Base-by-base conservation (phyloP, 2,888 invertebrate genomes). In the Flexamia atlantica region DNA sequence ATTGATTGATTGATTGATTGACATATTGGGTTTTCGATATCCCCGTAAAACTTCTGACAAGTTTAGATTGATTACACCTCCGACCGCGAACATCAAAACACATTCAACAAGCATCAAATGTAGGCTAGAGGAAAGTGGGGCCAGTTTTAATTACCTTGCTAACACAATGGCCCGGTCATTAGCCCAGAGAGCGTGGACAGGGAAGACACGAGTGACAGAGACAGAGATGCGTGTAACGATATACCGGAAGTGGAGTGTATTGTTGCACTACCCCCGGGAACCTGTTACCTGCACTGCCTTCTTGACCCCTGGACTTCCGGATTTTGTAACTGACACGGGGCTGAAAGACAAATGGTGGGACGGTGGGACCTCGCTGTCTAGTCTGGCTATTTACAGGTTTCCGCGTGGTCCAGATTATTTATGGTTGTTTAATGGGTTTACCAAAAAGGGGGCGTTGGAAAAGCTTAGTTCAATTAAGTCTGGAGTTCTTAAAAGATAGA, bases 131-230 rank as follows among this genome's bases (percentile, higher is more conserved):
- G 23, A 30, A 64, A 64, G 30, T 64, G 2, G 5, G 64, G 30
- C 64, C 30, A 64, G 64, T 64, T 64, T 53, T 64, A 64, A 64
- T 64, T 64, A 64, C 30, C 28, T 64, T 12, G 64, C 23, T 7
- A 64, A 64, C 64, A 64, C 64, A 64, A 64, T 64, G 30, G 64
- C 28, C 23, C 53, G 17, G 64, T 28, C 17, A 64, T 64, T 64
- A 64, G 64, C 64, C 64, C 64, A 64, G 64, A 64, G 30, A 64
- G 64, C 64, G 64, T 64, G 64, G 64, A 64, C 25, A 30, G 28
- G 64, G 64, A 64, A 64, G 25, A 28, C 9, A 23, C 7, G 46
- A 17, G 46, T 14, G 46, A 46, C 46, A 17, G 17, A 12, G 64
- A 64, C 64, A 64, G 30, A 64, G 64, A n/a, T 28, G 14, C 64